Conservation (phyloP, 2,797 vertebrate species). For the Rallus crepitans region DNA sequence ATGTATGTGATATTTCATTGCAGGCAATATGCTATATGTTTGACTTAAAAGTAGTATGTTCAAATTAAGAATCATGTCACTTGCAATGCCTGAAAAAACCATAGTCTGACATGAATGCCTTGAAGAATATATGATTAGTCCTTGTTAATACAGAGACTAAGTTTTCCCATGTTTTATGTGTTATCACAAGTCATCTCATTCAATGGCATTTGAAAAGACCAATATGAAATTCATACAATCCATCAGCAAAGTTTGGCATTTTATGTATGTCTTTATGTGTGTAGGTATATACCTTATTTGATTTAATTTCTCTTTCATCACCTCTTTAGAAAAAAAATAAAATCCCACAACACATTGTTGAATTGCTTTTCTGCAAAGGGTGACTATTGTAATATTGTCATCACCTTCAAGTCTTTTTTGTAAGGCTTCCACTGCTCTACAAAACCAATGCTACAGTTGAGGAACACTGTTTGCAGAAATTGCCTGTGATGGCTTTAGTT, state of each 20-base stretch:
- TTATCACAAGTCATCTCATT: fast-evolving
- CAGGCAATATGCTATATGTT: background rate
- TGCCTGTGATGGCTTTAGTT: background rate
- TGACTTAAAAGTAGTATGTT: background rate
- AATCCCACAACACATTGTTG: background rate
- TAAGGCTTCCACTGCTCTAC: background rate
- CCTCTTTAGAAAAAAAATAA: background rate
- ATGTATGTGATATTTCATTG: background rate
- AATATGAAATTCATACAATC: background rate
- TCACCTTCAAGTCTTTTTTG: background rate
- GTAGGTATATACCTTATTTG: background rate
- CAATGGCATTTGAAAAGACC: fast-evolving
- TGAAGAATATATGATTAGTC: background rate
- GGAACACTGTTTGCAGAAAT: background rate
- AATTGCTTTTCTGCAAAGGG: background rate
- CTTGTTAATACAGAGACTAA: background rate
- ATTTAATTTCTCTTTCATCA: background rate
- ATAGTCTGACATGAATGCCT: background rate
- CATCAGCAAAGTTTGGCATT: fast-evolving
- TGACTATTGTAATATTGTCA: background rate
- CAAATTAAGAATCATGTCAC: background rate
- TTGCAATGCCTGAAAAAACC: background rate
- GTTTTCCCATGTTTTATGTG: fast-evolving
- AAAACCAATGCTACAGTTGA: background rate
- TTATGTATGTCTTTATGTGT: background rate